These are phyloP conservation scores for Sanderia malayensis DNA, from an alignment of 30 jellyfish, hydroid and myxozoan genomes.

Conservation along the genomic window DNA sequence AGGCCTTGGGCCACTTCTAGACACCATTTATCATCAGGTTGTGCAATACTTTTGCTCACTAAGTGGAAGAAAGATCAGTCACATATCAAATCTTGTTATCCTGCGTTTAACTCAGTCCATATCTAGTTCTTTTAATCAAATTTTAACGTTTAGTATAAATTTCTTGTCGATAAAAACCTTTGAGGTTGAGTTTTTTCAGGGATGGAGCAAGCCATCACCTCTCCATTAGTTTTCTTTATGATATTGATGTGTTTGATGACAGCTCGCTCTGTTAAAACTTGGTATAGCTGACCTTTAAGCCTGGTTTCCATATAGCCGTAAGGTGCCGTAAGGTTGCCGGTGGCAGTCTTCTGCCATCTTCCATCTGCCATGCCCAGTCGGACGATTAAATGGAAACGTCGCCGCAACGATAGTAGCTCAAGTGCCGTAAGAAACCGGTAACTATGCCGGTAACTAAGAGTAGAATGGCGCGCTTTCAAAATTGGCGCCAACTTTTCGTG, in stretches of 20 bases:
- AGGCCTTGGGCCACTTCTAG: too few relatives aligned
- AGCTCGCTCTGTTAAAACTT: conserved; percentile 2
- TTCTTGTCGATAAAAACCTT: not conserved
- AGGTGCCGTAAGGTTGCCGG: not conserved
- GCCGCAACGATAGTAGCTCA: too few relatives aligned
- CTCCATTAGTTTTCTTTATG: not conserved
- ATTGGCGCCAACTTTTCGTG: too few relatives aligned
- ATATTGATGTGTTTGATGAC: not conserved
- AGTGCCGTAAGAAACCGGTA: too few relatives aligned
- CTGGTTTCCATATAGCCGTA: too few relatives aligned
- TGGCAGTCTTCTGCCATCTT: conserved; percentile 12
- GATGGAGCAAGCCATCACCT: conserved; percentile 4
- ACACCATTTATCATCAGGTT: too few relatives aligned
- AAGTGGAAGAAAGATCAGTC: too few relatives aligned
- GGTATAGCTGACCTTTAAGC: conserved; percentile 2
- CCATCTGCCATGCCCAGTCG: too few relatives aligned
- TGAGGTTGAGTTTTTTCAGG: not conserved
- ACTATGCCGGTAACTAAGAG: too few relatives aligned
- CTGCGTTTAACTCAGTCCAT: not conserved
- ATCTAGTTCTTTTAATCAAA: not conserved
- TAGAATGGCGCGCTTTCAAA: too few relatives aligned
- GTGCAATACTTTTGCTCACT: too few relatives aligned
- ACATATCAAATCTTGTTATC: not conserved
- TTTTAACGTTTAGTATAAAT: not conserved
- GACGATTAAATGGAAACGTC: too few relatives aligned